Base-by-base conservation (phyloP, 1,140 invertebrate species). In the Panagrolaimus sp. region DNA sequence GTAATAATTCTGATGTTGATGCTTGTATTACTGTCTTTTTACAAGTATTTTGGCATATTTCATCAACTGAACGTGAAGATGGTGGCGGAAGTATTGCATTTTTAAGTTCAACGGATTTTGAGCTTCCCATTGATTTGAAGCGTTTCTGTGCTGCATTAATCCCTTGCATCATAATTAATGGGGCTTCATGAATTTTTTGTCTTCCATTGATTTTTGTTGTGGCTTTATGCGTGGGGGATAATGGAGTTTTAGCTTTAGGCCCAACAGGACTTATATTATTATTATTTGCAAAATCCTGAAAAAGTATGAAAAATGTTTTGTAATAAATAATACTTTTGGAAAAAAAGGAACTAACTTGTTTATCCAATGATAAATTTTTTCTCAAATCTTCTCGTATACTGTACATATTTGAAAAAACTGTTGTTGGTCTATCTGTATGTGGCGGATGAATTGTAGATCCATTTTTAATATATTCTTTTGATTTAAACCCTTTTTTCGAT, bases 1-100 rank as follows among this genome's bases (percentile, higher is more conserved):
- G 43, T 12, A 71, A 28, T 12, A 71, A 26, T 26, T 71, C 69
- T n/a, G 65, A 69, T 12, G 69, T 71, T 28, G 69, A 71, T n/a
- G 69, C 63, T 21, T 64, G 63, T 9, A 64, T 64, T 17, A 64
- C 43, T 12, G 63, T 64, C 17, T 43, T 64, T 43, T 64, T 64
- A 17, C 28, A 21, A 43, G 63, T 24, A 64, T 32, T 21, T 24
- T 64, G 21, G 28, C 52, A 58, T 4, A 58, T 58, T 28, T 58
- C 52, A 58, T 58, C 52, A 10, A 26, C 52, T 21, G 52, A 58
- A 12, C 52, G 15, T 12, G 52, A 58, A 12, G 52, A 58, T 28
- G 28, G 21, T 28, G 52, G 52, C 52, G 52, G 52, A 12, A 58
- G 21, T 12, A 21, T 28, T 12, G 52, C 52, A 58, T 58, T 58